Evolutionary conservation across 2,888 invertebrate species (phyloP), one percentile per base, ranked within the genome.

Genomic region (Abrostola tripartita): DNA sequence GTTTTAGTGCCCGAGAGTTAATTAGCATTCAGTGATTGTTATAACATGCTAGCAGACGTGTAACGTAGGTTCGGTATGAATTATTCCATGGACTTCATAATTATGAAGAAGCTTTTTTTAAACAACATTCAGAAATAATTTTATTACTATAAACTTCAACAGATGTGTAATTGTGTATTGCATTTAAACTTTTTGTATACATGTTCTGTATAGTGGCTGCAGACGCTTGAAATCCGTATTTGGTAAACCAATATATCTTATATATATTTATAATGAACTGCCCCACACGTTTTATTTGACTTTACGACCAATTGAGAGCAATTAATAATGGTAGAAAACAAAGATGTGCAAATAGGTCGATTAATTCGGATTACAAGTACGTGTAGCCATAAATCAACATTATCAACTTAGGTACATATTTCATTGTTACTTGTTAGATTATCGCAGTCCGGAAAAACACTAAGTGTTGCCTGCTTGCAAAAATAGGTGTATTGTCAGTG

Each of bases 21-120:
- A 24, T 14, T 47, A 47, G 44, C 44, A 47, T 47, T 47, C 2
- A 24, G 44, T 47, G 44, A 47, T 14, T 14, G 5, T 44, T 14
- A 8, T 24, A 47, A 9, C 44, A 47, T 47, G 14, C 14, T 24
- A 47, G 44, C 24, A 24, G 14, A 24, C 44, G 44, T 47, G 8
- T 24, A 47, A 47, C 44, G 44, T 47, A 47, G 24, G 14, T 24
- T 47, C 14, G 14, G 44, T 47, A 47, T 47, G 44, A 24, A 24
- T 14, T 47, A 47, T 24, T 14, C 44, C 8, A 14, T 9, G 14
- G 24, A 47, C 44, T 9, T 24, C 44, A 24, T 8, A 9, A 24
- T 24, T 4, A 4, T 24, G 8, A 5, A 24, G 14, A 24, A 14
- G 44, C 44, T 47, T 24, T 14, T 8, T 9, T n/a, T 8, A 24